Conservation (phyloP, 2,888 invertebrate genomes). For the Antheraea assamensis region DNA sequence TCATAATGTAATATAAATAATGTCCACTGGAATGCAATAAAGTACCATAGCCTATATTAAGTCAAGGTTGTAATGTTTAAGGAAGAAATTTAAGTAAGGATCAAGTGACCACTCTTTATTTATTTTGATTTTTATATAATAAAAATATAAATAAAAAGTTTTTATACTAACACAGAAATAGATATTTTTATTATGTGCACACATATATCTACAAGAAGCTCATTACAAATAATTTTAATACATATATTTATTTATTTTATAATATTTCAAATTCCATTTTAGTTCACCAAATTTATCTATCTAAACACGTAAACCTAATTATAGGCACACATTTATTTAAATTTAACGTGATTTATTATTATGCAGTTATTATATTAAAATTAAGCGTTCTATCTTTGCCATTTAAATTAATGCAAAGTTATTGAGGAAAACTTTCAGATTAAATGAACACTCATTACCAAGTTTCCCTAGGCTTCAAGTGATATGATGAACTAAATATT, state of each 20-base stretch:
- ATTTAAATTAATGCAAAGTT: neutral
- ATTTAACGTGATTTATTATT: conserved; percentile 31
- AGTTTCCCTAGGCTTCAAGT: neutral
- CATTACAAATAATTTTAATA: conserved; percentile 49
- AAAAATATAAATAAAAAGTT: conserved; percentile 58
- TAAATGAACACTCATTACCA: neutral
- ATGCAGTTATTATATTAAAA: conserved; percentile 7
- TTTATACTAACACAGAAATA: conserved; percentile 27
- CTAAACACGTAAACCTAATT: conserved; percentile 65
- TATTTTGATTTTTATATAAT: conserved; percentile 57
- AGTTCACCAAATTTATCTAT: conserved; percentile 53
- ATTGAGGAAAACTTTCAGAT: neutral
- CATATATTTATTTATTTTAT: conserved; percentile 31
- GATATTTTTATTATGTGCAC: conserved; percentile 29
- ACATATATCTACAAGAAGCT: conserved; percentile 64
- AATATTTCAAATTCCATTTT: conserved; percentile 55
- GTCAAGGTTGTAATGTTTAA: neutral
- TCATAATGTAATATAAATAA: no score
- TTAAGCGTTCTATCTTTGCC: neutral
- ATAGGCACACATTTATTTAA: conserved; percentile 74
- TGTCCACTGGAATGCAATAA: neutral
- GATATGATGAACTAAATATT: neutral
- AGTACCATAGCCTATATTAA: neutral
- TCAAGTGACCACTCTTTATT: neutral
- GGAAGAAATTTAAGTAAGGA: neutral